These are phyloP conservation scores for Marmota monax DNA, from an alignment of 2,113 vertebrate species.

Conservation along the genomic window DNA sequence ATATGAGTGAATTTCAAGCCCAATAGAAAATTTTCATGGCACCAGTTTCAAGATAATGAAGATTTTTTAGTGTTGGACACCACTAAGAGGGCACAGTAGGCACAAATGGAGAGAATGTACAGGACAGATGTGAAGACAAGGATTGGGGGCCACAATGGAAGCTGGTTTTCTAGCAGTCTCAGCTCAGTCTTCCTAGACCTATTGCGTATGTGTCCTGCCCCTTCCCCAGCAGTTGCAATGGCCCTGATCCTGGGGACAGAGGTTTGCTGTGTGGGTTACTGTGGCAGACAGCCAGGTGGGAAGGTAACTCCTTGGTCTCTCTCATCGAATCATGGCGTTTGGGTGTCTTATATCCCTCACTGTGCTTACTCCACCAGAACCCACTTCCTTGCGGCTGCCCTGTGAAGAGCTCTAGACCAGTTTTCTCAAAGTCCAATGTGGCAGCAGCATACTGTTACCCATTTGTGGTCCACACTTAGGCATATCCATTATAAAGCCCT, in stretches of 20 bases:
- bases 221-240: neutral
- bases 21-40: neutral
- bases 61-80: neutral
- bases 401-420: neutral
- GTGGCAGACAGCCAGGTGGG: neutral
- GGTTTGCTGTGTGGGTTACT: neutral
- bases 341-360: neutral
- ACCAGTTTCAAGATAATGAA: neutral
- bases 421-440: neutral
- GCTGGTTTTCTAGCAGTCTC: neutral
- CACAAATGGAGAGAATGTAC: neutral
- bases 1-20: constrained; percentile 10
- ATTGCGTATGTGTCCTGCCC: neutral
- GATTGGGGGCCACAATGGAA: neutral
- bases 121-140: neutral
- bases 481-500: neutral
- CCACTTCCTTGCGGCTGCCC: neutral
- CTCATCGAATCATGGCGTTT: neutral
- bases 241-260: neutral
- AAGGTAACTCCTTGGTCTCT: neutral
- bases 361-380: neutral
- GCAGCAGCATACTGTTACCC: neutral
- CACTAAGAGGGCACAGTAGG: neutral
- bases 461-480: neutral
- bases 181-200: neutral